Evolutionary conservation across 1,140 invertebrate genomes (phyloP).

Genomic region (Ceratitis capitata): DNA sequence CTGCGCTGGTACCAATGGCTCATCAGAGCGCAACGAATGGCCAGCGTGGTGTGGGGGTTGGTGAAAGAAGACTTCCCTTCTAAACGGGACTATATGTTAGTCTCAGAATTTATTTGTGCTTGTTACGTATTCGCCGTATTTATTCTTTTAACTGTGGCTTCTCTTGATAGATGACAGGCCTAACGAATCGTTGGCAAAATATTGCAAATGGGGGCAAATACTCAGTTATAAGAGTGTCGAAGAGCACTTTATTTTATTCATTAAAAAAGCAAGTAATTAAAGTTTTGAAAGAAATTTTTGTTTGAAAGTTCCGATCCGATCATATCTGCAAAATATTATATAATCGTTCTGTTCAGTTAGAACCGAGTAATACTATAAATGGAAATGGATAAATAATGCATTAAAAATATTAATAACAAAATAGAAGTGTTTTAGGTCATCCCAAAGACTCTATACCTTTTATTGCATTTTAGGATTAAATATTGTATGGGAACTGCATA

Average conservation of each 20-base stretch:
- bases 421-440: too few species aligned
- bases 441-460: too few species aligned
- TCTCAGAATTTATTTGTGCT: not conserved
- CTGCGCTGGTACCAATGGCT: not conserved
- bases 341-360: too few species aligned
- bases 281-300: too few species aligned
- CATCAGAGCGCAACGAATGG: not conserved
- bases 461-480: too few species aligned
- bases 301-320: too few species aligned
- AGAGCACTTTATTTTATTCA: not conserved
- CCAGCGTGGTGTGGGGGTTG: not conserved
- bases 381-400: too few species aligned
- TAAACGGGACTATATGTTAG: not conserved
- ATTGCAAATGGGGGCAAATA: slow-evolving; percentile 44
- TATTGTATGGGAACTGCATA: too few species aligned
- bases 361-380: too few species aligned
- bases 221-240: too few species aligned
- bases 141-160: not conserved
- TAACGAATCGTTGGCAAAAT: slow-evolving; percentile 42
- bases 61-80: not conserved
- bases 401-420: too few species aligned
- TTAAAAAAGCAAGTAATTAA: not conserved
- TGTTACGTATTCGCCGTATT: not conserved
- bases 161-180: slow-evolving; percentile 39
- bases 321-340: too few species aligned